Conservation (phyloP, 2,113 vertebrate genomes). For the Salvator merianae region DNA sequence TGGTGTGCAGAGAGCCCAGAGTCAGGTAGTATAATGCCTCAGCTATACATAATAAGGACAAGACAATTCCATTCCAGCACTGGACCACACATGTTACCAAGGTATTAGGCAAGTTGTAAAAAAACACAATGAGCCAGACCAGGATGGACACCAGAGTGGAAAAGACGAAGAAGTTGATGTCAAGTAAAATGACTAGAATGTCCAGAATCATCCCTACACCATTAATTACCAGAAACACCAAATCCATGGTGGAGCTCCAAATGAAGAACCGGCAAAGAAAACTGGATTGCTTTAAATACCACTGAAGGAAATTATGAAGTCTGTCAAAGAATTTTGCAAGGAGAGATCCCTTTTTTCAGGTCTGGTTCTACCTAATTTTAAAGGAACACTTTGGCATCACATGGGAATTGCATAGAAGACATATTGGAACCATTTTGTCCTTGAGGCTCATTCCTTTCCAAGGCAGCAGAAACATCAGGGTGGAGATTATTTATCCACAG, state of each 20-base stretch:
- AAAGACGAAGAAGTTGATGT: constrained; percentile 89
- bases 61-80: constrained; percentile 75
- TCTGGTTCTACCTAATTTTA: background rate
- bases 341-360: too few species aligned
- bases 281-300: background rate
- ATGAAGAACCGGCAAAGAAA: background rate
- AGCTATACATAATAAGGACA: constrained; percentile 64
- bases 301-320: background rate
- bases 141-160: constrained; percentile 81
- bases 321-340: background rate
- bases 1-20: constrained; percentile 57
- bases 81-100: constrained; percentile 68
- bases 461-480: background rate
- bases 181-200: constrained; percentile 81
- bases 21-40: constrained; percentile 69
- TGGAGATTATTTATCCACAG: background rate
- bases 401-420: background rate
- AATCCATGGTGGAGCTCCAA: constrained; percentile 75
- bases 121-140: constrained; percentile 75
- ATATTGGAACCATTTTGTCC: background rate
- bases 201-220: constrained; percentile 82
- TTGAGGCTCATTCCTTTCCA: background rate
- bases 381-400: background rate
- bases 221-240: constrained; percentile 80
- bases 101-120: constrained; percentile 78